Conservation (phyloP, 92 coral and sea anemone species). For the Plumapathes pennacea region DNA sequence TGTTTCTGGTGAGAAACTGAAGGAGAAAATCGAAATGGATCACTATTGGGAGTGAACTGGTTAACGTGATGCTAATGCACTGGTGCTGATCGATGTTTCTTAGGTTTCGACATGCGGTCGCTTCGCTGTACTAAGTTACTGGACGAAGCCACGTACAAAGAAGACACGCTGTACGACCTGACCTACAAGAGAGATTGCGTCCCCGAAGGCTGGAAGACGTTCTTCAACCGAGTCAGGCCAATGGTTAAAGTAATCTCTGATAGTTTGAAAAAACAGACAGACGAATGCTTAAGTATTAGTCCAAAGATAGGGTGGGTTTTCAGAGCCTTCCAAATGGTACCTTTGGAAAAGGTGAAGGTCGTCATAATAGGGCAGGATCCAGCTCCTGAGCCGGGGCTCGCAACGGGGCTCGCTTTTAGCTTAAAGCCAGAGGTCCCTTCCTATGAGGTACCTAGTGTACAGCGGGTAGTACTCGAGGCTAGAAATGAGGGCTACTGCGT, state of each 20-base stretch:
- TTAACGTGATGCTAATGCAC: no score
- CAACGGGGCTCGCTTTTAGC: constrained; percentile 62
- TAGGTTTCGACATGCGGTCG: no score
- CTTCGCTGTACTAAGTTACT: constrained; percentile 9
- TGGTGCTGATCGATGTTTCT: no score
- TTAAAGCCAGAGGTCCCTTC: constrained; percentile 30
- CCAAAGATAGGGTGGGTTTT: constrained; percentile 64
- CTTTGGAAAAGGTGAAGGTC: constrained; percentile 36
- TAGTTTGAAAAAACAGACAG: constrained; percentile 20
- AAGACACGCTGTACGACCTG: constrained; percentile 26
- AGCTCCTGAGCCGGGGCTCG: constrained; percentile 65
- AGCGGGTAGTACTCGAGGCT: constrained; percentile 57
- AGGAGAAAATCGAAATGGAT: no score
- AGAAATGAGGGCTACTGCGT: constrained; percentile 59
- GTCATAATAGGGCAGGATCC: constrained; percentile 60
- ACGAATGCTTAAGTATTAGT: constrained; percentile 32
- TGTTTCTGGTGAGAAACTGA: no score
- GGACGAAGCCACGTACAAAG: constrained; percentile 38
- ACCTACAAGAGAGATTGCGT: constrained; percentile 14
- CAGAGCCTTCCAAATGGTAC: constrained; percentile 60
- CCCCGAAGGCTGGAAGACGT: constrained; percentile 55
- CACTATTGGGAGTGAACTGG: no score
- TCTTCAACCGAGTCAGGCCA: constrained; percentile 7
- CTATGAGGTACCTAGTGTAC: constrained; percentile 48
- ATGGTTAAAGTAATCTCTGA: constrained; percentile 47